These are phyloP conservation scores for Hemitrygon akajei DNA, from an alignment of 2,797 vertebrate genomes.

Conservation along the genomic window DNA sequence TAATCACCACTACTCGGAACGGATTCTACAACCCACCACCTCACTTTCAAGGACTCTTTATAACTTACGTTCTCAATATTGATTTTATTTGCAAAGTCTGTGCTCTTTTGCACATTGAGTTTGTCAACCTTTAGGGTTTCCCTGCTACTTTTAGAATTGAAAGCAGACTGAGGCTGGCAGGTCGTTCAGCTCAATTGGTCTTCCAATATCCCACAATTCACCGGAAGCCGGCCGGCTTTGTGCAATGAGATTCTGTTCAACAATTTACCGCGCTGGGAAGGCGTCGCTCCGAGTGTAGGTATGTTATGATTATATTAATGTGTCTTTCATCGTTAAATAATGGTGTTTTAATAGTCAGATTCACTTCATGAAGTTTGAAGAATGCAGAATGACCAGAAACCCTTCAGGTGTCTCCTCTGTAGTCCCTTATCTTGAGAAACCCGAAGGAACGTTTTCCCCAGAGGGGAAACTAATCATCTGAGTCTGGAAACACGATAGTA, in stretches of 20 bases:
- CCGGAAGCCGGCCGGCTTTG: background rate
- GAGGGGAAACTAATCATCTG: background rate
- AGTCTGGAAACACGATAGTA: background rate
- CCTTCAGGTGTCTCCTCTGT: background rate
- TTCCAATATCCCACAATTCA: constrained; percentile 25
- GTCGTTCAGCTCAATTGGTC: background rate
- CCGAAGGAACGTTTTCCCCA: background rate
- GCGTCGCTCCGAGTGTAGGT: background rate
- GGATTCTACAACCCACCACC: too few relatives aligned
- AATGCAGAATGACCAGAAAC: background rate
- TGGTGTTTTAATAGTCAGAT: too few relatives aligned
- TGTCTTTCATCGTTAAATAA: too few relatives aligned
- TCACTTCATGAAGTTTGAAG: too few relatives aligned
- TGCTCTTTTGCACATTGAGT: too few relatives aligned
- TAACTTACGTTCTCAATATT: too few relatives aligned
- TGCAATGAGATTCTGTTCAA: too few relatives aligned
- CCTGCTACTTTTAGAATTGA: background rate
- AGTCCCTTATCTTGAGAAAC: background rate
- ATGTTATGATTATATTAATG: background rate
- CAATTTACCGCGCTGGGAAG: too few relatives aligned
- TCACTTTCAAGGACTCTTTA: too few relatives aligned
- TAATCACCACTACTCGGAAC: too few relatives aligned
- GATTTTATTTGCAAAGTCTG: too few relatives aligned
- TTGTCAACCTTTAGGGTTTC: too few relatives aligned
- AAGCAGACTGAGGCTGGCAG: background rate